A percentile compares a stretch with the other conserved stretches of the same genome.
phyloP scores from a whole-genome alignment of 2,113 vertebrate species.

The Climacteris rufus region DNA sequence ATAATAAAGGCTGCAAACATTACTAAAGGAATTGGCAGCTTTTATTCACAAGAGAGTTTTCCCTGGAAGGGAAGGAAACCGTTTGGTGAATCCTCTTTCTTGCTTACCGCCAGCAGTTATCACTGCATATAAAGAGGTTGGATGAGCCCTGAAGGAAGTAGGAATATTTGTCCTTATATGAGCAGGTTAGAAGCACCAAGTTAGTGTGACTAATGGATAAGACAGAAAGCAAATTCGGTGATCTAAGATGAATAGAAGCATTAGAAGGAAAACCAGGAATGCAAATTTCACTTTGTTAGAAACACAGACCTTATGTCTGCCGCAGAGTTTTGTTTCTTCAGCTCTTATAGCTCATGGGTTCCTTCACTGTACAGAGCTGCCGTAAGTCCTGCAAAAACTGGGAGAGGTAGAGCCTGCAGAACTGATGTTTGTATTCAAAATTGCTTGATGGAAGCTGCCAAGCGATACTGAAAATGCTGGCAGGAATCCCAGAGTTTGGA shows the following conservation, averaged over 20 bases:
- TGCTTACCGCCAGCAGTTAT: conserved; percentile 19
- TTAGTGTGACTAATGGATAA: conserved; percentile 55
- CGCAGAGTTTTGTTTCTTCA: conserved; percentile 28
- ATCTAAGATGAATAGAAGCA: conserved; percentile 37
- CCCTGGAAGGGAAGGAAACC: neutral
- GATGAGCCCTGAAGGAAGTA: conserved; percentile 34
- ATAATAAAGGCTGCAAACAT: neutral
- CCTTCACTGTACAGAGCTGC: neutral
- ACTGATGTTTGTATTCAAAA: conserved; percentile 2
- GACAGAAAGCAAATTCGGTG: conserved; percentile 9
- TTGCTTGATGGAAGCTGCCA: conserved; percentile 34
- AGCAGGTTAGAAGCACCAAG: conserved; percentile 7
- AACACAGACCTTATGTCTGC: neutral
- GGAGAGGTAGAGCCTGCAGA: neutral
- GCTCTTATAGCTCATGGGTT: neutral
- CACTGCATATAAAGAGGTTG: conserved; percentile 7
- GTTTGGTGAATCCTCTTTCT: conserved; percentile 32
- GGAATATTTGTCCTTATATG: neutral
- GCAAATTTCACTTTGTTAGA: conserved; percentile 29
- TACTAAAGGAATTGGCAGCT: neutral
- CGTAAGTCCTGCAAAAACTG: neutral
- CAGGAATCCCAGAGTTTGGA: conserved; percentile 23
- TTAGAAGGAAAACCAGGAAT: conserved; percentile 22
- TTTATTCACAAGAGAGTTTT: conserved; percentile 14
- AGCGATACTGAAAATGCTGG: conserved; percentile 40